phyloP scores from a whole-genome alignment of 2,888 invertebrate genomes.

The Rhopalosiphum nymphaeae region DNA sequence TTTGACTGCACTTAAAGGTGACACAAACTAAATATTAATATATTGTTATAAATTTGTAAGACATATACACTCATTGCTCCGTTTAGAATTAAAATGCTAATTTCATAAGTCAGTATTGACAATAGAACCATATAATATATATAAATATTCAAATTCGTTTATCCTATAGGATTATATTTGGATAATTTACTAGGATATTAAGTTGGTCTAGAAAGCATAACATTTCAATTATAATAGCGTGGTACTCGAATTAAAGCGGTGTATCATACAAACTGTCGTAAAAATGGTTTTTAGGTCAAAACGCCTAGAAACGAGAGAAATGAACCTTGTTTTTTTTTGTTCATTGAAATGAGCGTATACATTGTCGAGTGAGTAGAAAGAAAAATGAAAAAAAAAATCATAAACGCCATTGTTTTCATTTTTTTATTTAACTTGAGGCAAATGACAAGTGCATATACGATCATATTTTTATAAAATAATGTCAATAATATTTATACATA shows the following conservation, averaged over 20 bases:
- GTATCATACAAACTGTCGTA: conserved; percentile 53
- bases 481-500: conserved; percentile 42
- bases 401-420: conserved; percentile 57
- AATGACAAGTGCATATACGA: conserved; percentile 34
- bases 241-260: conserved; percentile 53
- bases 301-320: conserved; percentile 56
- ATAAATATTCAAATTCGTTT: not conserved
- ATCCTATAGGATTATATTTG: conserved; percentile 19
- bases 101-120: not conserved
- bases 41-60: not conserved
- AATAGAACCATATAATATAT: not conserved
- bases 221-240: conserved; percentile 47
- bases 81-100: not conserved
- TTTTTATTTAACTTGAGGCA: conserved; percentile 31
- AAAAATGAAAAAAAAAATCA: conserved; percentile 28
- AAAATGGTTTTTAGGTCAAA: conserved; percentile 61
- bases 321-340: conserved; percentile 42
- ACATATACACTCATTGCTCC: not conserved
- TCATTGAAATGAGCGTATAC: conserved; percentile 30
- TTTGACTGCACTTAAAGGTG: not conserved
- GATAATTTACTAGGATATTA: not conserved
- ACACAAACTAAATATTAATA: not conserved
- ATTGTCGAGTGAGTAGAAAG: conserved; percentile 48
- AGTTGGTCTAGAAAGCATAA: conserved; percentile 59
- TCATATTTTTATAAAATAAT: conserved; percentile 40